Percentiles rank a stretch among this genome's conserved stretches.
Evolutionary conservation across 1,140 invertebrate species (phyloP).

Genomic region (Ctenoplectra terminalis): DNA sequence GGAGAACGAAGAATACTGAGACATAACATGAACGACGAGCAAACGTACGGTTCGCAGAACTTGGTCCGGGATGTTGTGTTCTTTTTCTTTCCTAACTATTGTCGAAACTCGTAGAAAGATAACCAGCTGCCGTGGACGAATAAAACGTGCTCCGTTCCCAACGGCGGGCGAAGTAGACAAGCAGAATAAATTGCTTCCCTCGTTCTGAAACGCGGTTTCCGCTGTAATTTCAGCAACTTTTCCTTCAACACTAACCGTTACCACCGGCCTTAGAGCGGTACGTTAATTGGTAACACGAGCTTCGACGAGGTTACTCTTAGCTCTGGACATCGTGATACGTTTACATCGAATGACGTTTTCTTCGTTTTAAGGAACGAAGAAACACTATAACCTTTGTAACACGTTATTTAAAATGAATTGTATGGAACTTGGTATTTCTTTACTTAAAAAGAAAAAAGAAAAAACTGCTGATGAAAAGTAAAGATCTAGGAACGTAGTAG

Average conservation of each 20-base stretch:
- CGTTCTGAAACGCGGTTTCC: conserved; percentile 26
- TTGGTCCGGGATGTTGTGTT: not conserved
- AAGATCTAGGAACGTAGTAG: too few relatives aligned
- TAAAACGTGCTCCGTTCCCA: conserved; percentile 22
- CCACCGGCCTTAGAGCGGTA: not conserved
- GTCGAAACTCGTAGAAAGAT: conserved; percentile 51
- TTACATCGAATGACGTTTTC: not conserved
- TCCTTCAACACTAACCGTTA: not conserved
- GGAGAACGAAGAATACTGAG: not conserved
- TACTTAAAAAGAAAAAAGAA: too few relatives aligned
- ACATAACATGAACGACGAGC: not conserved
- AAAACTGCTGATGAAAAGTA: too few relatives aligned
- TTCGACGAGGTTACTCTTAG: not conserved
- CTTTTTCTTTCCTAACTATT: conserved; percentile 1
- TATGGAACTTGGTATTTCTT: too few relatives aligned
- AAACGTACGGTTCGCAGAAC: not conserved
- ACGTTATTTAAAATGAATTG: too few relatives aligned
- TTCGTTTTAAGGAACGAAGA: not conserved
- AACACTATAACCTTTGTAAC: too few relatives aligned
- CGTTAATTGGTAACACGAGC: not conserved
- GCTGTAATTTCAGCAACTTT: conserved; percentile 24
- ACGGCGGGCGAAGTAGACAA: conserved; percentile 41
- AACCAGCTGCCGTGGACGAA: conserved; percentile 19
- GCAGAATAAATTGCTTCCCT: conserved; percentile 55
- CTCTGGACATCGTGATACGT: too few relatives aligned